Percentiles rank a stretch among this genome's conserved stretches.
These are phyloP conservation scores for Cyclargus thomasi DNA, from an alignment of 1,140 invertebrate species.

Conservation along the genomic window DNA sequence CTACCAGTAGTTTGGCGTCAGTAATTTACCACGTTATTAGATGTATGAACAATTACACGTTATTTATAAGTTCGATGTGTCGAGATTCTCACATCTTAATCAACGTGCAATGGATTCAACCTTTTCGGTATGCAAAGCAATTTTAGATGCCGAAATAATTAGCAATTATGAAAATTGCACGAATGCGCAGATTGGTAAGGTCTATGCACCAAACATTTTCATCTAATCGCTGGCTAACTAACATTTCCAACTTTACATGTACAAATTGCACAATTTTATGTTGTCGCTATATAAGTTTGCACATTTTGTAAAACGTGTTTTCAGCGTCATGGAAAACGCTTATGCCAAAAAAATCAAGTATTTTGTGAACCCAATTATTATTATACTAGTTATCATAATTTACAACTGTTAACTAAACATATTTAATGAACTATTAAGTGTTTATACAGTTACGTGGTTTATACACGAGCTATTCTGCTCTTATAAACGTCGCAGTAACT, in stretches of 20 bases:
- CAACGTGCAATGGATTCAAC: neutral
- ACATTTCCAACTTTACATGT: too few species aligned
- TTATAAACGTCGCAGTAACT: neutral
- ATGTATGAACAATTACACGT: neutral
- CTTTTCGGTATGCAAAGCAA: neutral
- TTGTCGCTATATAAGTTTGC: too few species aligned
- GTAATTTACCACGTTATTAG: neutral
- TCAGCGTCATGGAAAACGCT: too few species aligned
- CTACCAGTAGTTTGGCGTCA: neutral
- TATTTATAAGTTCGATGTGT: neutral
- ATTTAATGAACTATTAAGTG: neutral
- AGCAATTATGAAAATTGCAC: neutral
- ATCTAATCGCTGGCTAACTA: neutral
- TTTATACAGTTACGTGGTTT: neutral
- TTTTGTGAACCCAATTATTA: too few species aligned
- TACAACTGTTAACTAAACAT: neutral
- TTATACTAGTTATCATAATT: too few species aligned
- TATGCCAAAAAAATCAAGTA: too few species aligned
- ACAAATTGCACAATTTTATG: too few species aligned
- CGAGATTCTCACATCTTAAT: neutral
- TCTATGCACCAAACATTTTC: neutral
- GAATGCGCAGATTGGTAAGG: neutral
- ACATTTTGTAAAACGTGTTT: too few species aligned
- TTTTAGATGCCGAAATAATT: neutral
- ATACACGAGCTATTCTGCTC: conserved; percentile 11